Conservation (phyloP, 2,888 invertebrate species). For the Tetragnatha montana region DNA sequence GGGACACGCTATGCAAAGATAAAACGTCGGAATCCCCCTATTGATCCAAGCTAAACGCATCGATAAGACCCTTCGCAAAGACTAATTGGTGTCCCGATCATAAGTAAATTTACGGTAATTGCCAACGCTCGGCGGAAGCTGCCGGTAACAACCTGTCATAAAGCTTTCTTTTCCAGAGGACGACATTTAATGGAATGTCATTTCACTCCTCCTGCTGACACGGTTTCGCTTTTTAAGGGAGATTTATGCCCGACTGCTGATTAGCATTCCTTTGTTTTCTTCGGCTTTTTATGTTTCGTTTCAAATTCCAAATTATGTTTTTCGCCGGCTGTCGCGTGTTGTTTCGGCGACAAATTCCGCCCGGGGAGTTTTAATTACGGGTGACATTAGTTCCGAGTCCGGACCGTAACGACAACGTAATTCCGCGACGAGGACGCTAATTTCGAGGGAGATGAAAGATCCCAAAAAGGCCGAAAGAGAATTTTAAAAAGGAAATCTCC, state of each 20-base stretch:
- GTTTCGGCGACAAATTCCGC: not conserved
- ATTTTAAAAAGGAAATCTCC: no score
- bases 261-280: slow-evolving; percentile 47
- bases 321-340: not conserved
- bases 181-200: slow-evolving; percentile 55
- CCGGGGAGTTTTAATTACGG: slow-evolving; percentile 35
- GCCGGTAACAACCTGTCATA: slow-evolving; percentile 34
- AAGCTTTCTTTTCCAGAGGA: slow-evolving; percentile 15
- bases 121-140: slow-evolving; percentile 16
- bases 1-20: not conserved
- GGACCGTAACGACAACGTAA: not conserved
- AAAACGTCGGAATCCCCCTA: not conserved
- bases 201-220: slow-evolving; percentile 22
- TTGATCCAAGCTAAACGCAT: not conserved
- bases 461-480: not conserved
- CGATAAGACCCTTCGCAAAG: not conserved
- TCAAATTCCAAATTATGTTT: slow-evolving; percentile 22
- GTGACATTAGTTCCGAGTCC: slow-evolving; percentile 17
- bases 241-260: slow-evolving; percentile 28
- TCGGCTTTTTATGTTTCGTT: not conserved
- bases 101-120: slow-evolving; percentile 55
- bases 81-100: slow-evolving; percentile 30
- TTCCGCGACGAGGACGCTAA: slow-evolving; percentile 14
- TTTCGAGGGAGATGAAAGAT: slow-evolving; percentile 3
- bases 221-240: slow-evolving; percentile 30